Evolutionary conservation across 2,888 invertebrate genomes (phyloP).

Genomic region (Eugnorisma glareosa): DNA sequence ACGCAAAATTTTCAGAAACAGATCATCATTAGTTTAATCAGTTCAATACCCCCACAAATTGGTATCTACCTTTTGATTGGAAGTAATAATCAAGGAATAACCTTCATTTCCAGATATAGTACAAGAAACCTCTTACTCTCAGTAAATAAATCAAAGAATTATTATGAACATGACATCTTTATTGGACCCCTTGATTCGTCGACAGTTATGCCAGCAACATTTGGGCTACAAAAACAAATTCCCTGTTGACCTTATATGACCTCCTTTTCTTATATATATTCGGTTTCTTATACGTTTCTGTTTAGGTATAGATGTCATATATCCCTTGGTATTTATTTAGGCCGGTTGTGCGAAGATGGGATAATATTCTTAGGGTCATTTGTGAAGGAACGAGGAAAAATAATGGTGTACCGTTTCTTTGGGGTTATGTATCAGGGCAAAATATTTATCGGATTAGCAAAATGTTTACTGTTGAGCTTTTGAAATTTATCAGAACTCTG

Average conservation of each 20-base stretch:
- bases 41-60: conserved; percentile 6
- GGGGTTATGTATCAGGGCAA: conserved; percentile 18
- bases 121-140: conserved; percentile 13
- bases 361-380: conserved; percentile 66
- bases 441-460: conserved; percentile 49
- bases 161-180: conserved; percentile 24
- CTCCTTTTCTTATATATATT: conserved; percentile 34
- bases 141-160: conserved; percentile 51
- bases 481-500: background rate
- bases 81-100: background rate
- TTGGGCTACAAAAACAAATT: conserved; percentile 75
- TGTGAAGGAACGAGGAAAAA: conserved; percentile 45
- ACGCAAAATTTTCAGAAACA: background rate
- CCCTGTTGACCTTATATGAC: conserved; percentile 61
- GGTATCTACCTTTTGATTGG: background rate
- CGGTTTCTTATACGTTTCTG: conserved; percentile 60
- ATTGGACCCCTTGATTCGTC: conserved; percentile 16
- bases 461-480: background rate
- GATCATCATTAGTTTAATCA: background rate
- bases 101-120: background rate
- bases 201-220: conserved; percentile 48
- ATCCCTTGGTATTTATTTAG: conserved; percentile 67
- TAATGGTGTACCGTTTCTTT: conserved; percentile 45
- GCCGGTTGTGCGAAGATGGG: conserved; percentile 59
- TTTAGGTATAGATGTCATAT: conserved; percentile 51